These are phyloP conservation scores for Cyphomyrmex costatus DNA, from an alignment of 1,140 invertebrate genomes.

Conservation along the genomic window DNA sequence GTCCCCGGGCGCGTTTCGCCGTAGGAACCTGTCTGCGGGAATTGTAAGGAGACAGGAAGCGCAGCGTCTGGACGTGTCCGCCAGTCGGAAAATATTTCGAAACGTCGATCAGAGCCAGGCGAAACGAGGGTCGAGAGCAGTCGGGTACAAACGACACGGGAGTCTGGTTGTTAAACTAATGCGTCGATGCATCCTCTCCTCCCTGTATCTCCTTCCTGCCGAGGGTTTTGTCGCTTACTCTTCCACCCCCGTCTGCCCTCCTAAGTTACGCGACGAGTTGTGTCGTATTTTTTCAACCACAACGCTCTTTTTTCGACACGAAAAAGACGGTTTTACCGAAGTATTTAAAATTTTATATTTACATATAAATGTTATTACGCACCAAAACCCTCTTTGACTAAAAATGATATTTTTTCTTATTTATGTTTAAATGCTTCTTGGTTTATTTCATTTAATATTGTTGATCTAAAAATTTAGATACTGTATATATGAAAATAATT, in stretches of 20 bases:
- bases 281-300: background rate
- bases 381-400: too few species aligned
- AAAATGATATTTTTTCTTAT: too few species aligned
- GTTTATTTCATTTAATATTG: too few species aligned
- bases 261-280: slow-evolving; percentile 34
- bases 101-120: slow-evolving; percentile 78
- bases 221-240: slow-evolving; percentile 27
- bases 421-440: too few species aligned
- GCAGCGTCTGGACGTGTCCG: slow-evolving; percentile 81
- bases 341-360: too few species aligned
- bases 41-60: slow-evolving; percentile 85
- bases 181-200: slow-evolving; percentile 51
- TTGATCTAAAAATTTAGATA: too few species aligned
- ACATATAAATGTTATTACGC: too few species aligned
- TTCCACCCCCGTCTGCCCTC: background rate
- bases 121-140: slow-evolving; percentile 75
- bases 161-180: slow-evolving; percentile 61
- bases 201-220: slow-evolving; percentile 5
- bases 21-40: slow-evolving; percentile 79
- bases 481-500: too few species aligned
- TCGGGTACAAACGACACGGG: slow-evolving; percentile 52
- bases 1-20: slow-evolving; percentile 76
- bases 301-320: background rate
- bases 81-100: slow-evolving; percentile 81
- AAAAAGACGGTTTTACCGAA: too few species aligned